Evolutionary conservation across 2,113 vertebrate species (phyloP), one percentile per base, ranked within the genome.

Genomic region (Semnornis frantzii): DNA sequence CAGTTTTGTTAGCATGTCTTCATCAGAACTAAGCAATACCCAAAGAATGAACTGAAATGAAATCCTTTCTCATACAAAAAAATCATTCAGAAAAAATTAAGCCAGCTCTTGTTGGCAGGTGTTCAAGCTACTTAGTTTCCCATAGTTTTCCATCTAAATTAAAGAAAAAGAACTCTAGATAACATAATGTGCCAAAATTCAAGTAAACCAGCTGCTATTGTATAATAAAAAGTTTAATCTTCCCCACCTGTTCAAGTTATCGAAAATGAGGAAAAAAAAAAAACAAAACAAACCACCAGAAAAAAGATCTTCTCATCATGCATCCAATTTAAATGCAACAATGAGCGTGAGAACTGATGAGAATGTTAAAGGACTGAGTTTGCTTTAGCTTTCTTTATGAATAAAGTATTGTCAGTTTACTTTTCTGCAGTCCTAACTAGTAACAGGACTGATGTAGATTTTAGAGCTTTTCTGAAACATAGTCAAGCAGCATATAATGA

Each of bases 191-290:
- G 66, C 73, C 63, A 79, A 90, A 91, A 82, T 82, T 90, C 74
- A 84, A 93, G 70, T 76, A 85, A 94, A 85, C 23, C 82, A 94
- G 74, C 77, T 95, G 78, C 44, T 74, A 15, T 33, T 78, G 15
- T 78, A 66, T 65, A 94, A 92, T 6, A 90, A 88, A 82, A 87
- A 75, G 50, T 85, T 91, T 94, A 94, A 85, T 82, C 74, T 84
- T 89, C 50, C 57, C 57, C 48, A 90, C 88, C 70, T 93, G 90
- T 52, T 76, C 34, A 57, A 82, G 21, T 76, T 89, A 89, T 30
- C 87, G 60, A 81, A 92, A 82, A 86, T 19, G 2, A 84, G 37
- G 37, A 39, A 9, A 39, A 39, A 39, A 39, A 39, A 39, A 39
- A 39, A 39, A 10, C 37, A 39, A 39, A 39, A 39, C 37, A 31